Base-by-base conservation (phyloP, 2,888 invertebrate genomes). In the Pristionchus maxplancki region DNA sequence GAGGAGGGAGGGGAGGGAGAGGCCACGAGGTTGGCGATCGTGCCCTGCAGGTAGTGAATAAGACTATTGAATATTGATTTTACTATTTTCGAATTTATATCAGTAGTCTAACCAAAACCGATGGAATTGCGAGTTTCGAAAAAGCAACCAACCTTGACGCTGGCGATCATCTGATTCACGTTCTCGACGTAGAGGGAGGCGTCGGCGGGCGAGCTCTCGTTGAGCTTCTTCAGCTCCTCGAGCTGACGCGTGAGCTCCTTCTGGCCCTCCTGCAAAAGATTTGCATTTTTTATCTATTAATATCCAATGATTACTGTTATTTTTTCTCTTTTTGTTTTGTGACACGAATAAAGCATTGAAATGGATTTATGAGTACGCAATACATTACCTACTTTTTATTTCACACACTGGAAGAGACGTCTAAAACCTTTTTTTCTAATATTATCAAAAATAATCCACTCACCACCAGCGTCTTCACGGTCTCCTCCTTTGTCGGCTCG, bases 201-300 rank as follows among this genome's bases (percentile, higher is more conserved):
- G 37, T 87, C 86, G n/a, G 67, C 86, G 37, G 40, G n/a, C 44
- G 67, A 48, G n/a, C n/a, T 44, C 67, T 71, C 86, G 58, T 87
- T 87, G 28, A 87, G 67, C 50, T 71, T 87, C 48, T 87, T 67
- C 28, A 87, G 71, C 71, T 87, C 86, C 20, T 71, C 86, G 31
- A 87, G 48, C 34, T 87, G 86, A 8, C 48, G 20, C 3, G 67
- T 67, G 8, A 87, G 67, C 64, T 67, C 67, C 67, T 87, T 64
- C 86, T 87, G 86, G 15, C 86, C 86, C 50, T 87, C 86, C 86
- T 87, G 50, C 3, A 87, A 44, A 86, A 13, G 24, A 84, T 58
- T 24, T n/a, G n/a, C 9, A 34, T 74, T 40, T 44, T 40, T 74
- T 28, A 1, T 24, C 34, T n/a, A 58, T 11, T 20, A 28, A 3